Conservation (phyloP, 2,888 invertebrate species). For the Habrosyne pyritoides region DNA sequence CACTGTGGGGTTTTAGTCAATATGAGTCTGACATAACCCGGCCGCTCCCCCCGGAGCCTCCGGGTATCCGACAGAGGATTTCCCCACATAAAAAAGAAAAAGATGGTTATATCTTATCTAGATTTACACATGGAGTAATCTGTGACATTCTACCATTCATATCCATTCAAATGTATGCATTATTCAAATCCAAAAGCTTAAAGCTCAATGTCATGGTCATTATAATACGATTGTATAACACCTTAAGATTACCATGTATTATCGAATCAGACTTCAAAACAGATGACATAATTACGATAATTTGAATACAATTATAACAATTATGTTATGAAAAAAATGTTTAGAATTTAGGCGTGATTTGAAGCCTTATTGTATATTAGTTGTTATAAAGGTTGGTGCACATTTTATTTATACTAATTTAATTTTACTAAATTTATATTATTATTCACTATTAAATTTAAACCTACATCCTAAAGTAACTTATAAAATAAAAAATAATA, state of each 20-base stretch:
- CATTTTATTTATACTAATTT: neutral
- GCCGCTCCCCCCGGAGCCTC: too few species aligned
- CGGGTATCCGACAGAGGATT: too few species aligned
- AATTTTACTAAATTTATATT: too few species aligned
- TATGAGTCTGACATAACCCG: too few species aligned
- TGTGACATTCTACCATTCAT: too few species aligned
- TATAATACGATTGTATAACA: neutral
- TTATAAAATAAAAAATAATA: too few species aligned
- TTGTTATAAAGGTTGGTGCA: neutral
- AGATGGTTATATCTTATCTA: too few species aligned
- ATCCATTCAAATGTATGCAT: neutral
- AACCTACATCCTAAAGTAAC: too few species aligned
- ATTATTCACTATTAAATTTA: too few species aligned
- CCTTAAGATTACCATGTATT: neutral
- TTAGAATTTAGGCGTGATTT: neutral
- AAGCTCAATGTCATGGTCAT: neutral
- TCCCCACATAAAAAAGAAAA: too few species aligned
- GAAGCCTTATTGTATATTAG: neutral
- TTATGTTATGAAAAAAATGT: neutral
- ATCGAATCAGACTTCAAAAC: neutral
- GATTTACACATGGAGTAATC: too few species aligned
- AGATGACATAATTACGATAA: neutral
- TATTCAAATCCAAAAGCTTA: neutral
- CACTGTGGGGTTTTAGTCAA: too few species aligned
- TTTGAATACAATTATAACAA: constrained; percentile 1